Evolutionary conservation across 2,888 invertebrate genomes (phyloP), one percentile per base, ranked within the genome.

Genomic region (Zootermopsis nevadensis): DNA sequence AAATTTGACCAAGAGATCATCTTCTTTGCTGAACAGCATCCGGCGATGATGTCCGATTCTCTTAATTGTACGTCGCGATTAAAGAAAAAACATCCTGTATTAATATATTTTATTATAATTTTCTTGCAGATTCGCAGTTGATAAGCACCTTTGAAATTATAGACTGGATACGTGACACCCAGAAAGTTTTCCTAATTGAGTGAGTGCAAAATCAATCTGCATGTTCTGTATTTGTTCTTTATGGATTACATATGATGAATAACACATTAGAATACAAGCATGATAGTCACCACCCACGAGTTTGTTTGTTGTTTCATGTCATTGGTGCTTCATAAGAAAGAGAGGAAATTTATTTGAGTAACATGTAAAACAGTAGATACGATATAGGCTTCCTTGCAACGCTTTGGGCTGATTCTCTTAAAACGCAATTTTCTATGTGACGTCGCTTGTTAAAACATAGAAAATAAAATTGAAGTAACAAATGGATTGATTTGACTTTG

Each of bases 401-500:
- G 79, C 79, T 66, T 12, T 19, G 48, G 79, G 79, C 60, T 22
- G 53, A 31, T 53, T 31, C 77, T 77, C 77, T 79, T 35, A 66
- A 66, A 66, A 79, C 31, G 60, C 35, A 79, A 66, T n/a, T 53
- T 79, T 79, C 30, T 31, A 60, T 79, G 38, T 35, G 27, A 79
- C 35, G 79, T 66, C 66, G 79, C 66, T 79, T 79, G 79, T 79
- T 79, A 79, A 60, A 79, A 60, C 66, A 79, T 31, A 79, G 60
- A 66, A 79, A 79, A 79, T 66, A 55, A 79, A 66, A 79, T 38
- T 79, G 79, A 79, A 74, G 79, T 60, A 79, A 55, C 55, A 79
- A 55, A 79, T 79, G 79, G 66, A 79, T 79, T 79, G 79, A 79
- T 79, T 79, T 66, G 60, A 79, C 60, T 79, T 79, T 79, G 79